Evolutionary conservation across 2,113 vertebrate genomes (phyloP).

Genomic region (Mastomys coucha): DNA sequence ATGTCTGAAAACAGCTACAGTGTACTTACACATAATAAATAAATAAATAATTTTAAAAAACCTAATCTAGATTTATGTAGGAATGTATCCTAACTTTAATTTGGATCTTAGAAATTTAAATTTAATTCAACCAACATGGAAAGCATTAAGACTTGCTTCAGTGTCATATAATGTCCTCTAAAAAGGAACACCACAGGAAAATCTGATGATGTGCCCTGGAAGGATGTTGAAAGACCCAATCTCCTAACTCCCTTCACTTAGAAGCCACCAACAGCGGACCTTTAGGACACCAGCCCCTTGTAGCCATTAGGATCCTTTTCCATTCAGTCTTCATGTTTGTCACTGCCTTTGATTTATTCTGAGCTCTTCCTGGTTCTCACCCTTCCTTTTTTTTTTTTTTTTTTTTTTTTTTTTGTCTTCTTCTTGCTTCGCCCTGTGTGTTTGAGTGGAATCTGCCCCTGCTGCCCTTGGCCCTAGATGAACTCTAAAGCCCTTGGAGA

Average conservation of each 20-base stretch:
- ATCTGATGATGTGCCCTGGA: neutral
- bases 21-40: too few species aligned
- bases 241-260: neutral
- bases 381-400: neutral
- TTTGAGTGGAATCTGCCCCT: constrained; percentile 56
- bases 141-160: neutral
- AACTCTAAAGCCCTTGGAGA: constrained; percentile 52
- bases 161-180: neutral
- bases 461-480: too few species aligned
- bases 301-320: neutral
- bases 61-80: constrained; percentile 34
- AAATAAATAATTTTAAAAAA: too few species aligned
- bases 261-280: neutral
- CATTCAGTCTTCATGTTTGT: neutral
- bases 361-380: neutral
- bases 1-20: too few species aligned
- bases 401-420: too few species aligned
- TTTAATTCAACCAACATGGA: constrained; percentile 1
- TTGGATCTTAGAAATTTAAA: constrained; percentile 6
- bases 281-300: neutral
- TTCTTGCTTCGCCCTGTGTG: neutral
- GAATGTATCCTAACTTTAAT: constrained; percentile 42
- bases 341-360: neutral
- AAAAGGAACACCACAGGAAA: neutral
- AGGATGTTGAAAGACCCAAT: neutral